A percentile compares a stretch with the other conserved stretches of the same genome.
Conservation (phyloP, 1,140 invertebrate species). For the Trialeurodes vaporariorum region DNA sequence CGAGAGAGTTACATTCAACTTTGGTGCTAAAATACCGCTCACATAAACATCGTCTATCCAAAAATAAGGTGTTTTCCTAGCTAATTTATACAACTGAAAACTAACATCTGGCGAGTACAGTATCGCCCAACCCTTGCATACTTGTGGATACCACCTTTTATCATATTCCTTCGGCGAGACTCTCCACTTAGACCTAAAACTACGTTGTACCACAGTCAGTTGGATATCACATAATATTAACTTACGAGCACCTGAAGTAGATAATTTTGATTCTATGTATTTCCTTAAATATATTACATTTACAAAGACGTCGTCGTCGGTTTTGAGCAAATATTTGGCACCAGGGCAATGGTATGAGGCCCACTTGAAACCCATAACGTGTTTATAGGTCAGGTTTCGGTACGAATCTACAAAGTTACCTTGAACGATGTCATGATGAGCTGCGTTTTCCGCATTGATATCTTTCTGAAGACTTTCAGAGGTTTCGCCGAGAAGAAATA, state of each 20-base stretch:
- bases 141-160: slow-evolving; percentile 49
- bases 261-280: slow-evolving; percentile 45
- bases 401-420: slow-evolving; percentile 73
- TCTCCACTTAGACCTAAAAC: slow-evolving; percentile 63
- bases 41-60: slow-evolving; percentile 80
- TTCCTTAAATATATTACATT: slow-evolving; percentile 55
- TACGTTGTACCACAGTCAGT: slow-evolving; percentile 36
- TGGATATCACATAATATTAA: slow-evolving; percentile 2
- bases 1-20: slow-evolving; percentile 17
- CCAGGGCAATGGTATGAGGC: slow-evolving; percentile 60
- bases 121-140: slow-evolving; percentile 63
- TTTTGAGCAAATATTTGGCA: slow-evolving; percentile 64
- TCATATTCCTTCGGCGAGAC: slow-evolving; percentile 55
- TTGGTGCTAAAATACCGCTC: slow-evolving; percentile 51
- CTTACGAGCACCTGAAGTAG: slow-evolving; percentile 39
- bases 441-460: slow-evolving; percentile 46
- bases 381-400: slow-evolving; percentile 75
- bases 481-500: slow-evolving; percentile 58
- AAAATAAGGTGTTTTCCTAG: slow-evolving; percentile 52
- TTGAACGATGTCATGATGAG: slow-evolving; percentile 58
- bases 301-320: slow-evolving; percentile 85
- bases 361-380: slow-evolving; percentile 73
- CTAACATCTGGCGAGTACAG: slow-evolving; percentile 59
- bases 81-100: slow-evolving; percentile 47
- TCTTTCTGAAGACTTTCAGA: slow-evolving; percentile 33